Base-by-base conservation (phyloP, 2,797 vertebrate species). In the Garrulus glandarius region DNA sequence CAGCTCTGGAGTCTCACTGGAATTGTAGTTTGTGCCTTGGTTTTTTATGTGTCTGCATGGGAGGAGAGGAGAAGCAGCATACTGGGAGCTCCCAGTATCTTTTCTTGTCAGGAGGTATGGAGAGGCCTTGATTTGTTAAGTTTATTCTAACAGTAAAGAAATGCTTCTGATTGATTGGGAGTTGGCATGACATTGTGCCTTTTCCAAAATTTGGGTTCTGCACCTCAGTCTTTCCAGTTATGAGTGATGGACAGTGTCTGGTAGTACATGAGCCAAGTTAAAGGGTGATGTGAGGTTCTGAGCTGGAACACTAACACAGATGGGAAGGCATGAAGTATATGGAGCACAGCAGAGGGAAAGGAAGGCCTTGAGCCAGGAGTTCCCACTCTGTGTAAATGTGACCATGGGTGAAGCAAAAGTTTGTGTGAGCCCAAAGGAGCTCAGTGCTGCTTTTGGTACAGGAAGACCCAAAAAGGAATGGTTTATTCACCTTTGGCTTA, bases 221-320 rank as follows among this genome's bases (percentile, higher is more conserved):
- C 65, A 46, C 11, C 32, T 64, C 60, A 70, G 7, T 46, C 49
- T 64, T 67, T 72, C 8, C 29, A 16, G 21, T 34, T 50, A 1
- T 0, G 56, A 81, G 30, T 11, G 34, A 23, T n/a, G 39, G 55
- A 65, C 17, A 76, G 18, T 17, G 64, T 60, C 79, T 46, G 57
- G n/a, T 2, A 10, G 24, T 3, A 15, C 18, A 1, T 3, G 43
- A 50, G 10, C 11, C 5, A 24, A 53, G 27, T 5, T 26, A 15
- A 60, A 47, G 15, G 50, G 36, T 3, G 5, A 1, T 1, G 0
- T 24, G 15, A 29, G 27, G 20, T 15, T 41, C 69, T 6, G 30
- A 39, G 15, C 26, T 10, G 6, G 53, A 53, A 36, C 12, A 13
- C 36, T n/a, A 3, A 24, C 3, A 2, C 12, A 14, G 41, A 5